Evolutionary conservation across 2,888 invertebrate species (phyloP).

Genomic region (Stenodema calcarata): DNA sequence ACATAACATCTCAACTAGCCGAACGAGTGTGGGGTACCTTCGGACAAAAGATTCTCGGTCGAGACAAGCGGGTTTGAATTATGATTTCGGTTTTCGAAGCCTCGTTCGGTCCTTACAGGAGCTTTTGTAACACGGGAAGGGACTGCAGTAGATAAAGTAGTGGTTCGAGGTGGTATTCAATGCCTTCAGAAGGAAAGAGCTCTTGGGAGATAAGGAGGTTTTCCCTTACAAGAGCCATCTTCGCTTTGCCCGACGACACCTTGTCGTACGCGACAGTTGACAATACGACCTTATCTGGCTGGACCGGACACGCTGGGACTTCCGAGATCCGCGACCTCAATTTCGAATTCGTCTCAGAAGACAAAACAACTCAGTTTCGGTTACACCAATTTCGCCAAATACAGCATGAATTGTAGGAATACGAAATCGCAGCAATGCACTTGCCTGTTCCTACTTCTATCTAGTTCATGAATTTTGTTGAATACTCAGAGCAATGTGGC

Average conservation of each 20-base stretch:
- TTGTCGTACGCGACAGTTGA: neutral
- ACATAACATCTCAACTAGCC: slow-evolving; percentile 44
- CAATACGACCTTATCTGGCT: neutral
- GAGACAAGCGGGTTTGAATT: slow-evolving; percentile 44
- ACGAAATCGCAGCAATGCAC: too few species aligned
- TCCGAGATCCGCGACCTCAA: too few species aligned
- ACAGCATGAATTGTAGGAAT: too few species aligned
- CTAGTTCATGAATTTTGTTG: too few species aligned
- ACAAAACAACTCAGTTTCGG: too few species aligned
- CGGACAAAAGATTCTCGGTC: slow-evolving; percentile 21
- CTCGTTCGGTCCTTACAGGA: slow-evolving; percentile 16
- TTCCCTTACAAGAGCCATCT: neutral
- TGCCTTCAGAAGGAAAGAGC: neutral
- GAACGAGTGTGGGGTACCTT: neutral
- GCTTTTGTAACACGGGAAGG: slow-evolving; percentile 21
- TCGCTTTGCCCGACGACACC: neutral
- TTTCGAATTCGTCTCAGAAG: too few species aligned
- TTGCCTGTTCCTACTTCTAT: too few species aligned
- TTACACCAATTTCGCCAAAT: too few species aligned
- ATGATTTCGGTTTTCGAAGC: slow-evolving; percentile 29
- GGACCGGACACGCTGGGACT: neutral
- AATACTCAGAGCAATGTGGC: too few species aligned
- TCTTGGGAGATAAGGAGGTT: neutral
- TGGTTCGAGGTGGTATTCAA: neutral
- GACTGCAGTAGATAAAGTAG: slow-evolving; percentile 20